A percentile compares a stretch with the other conserved stretches of the same genome.
phyloP scores from a whole-genome alignment of 2,797 vertebrate genomes.

The Chlorospingus semifuscus region DNA sequence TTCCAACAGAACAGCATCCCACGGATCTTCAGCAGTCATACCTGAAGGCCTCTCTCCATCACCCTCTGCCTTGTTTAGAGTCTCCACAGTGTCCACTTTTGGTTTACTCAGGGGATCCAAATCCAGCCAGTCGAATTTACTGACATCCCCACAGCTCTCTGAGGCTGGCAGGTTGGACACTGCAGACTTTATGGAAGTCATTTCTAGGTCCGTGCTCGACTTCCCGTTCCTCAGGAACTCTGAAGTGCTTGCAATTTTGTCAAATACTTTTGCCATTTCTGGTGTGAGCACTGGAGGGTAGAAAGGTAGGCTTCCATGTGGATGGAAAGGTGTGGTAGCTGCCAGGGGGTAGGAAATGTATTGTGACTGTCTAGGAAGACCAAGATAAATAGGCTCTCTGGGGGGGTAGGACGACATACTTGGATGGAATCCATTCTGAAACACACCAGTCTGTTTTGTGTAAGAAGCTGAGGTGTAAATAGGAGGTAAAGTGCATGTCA shows the following conservation, averaged over 20 bases:
- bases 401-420: slow-evolving; percentile 76
- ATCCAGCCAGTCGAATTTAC: slow-evolving; percentile 93
- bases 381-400: slow-evolving; percentile 77
- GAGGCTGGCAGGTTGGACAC: slow-evolving; percentile 75
- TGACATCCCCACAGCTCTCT: slow-evolving; percentile 78
- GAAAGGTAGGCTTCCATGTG: slow-evolving; percentile 69
- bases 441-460: slow-evolving; percentile 83
- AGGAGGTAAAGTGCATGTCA: slow-evolving; percentile 76
- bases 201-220: slow-evolving; percentile 80
- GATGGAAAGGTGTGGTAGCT: slow-evolving; percentile 79
- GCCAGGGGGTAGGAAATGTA: slow-evolving; percentile 87
- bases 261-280: slow-evolving; percentile 93
- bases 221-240: slow-evolving; percentile 93
- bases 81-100: slow-evolving; percentile 81
- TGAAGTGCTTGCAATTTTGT: slow-evolving; percentile 96
- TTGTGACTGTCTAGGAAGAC: slow-evolving; percentile 76
- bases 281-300: slow-evolving; percentile 82
- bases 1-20: slow-evolving; percentile 92
- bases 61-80: slow-evolving; percentile 39
- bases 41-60: slow-evolving; percentile 38
- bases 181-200: slow-evolving; percentile 73
- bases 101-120: slow-evolving; percentile 93
- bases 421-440: slow-evolving; percentile 89
- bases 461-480: slow-evolving; percentile 85
- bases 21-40: slow-evolving; percentile 86